A percentile compares a stretch with the other conserved stretches of the same genome.
Conservation (phyloP, 2,888 invertebrate genomes). For the Arctia plantaginis region DNA sequence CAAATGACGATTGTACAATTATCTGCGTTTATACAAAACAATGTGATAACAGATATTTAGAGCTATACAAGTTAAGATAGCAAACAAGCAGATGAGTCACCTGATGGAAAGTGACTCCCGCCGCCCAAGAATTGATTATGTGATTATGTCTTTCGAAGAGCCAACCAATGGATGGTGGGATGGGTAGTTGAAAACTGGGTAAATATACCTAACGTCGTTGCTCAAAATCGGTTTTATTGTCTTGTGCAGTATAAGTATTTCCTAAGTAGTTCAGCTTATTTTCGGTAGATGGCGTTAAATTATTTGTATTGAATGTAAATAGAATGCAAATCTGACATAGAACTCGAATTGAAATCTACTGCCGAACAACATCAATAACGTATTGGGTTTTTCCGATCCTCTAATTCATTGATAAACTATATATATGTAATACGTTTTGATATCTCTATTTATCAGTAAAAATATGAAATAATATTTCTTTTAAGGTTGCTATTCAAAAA, state of each 20-base stretch:
- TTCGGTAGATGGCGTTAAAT: background rate
- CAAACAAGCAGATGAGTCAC: too few species aligned
- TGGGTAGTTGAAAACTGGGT: too few species aligned
- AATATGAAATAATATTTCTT: background rate
- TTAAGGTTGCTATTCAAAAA: background rate
- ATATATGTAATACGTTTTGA: background rate
- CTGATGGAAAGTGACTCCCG: too few species aligned
- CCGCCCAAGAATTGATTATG: too few species aligned
- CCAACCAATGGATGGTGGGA: too few species aligned
- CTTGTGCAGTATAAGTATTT: background rate
- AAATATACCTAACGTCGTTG: background rate
- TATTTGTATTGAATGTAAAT: background rate
- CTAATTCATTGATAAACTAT: background rate
- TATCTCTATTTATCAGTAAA: background rate
- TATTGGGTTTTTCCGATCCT: background rate
- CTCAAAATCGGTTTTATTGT: background rate
- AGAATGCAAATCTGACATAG: too few species aligned
- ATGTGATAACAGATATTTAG: too few species aligned
- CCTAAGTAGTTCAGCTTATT: background rate
- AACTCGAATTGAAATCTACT: background rate
- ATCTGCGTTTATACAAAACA: too few species aligned
- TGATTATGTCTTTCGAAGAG: too few species aligned
- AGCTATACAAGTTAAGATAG: too few species aligned
- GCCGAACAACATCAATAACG: background rate
- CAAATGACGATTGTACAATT: too few species aligned